Conservation (phyloP, 2,888 invertebrate genomes). For the Onthophagus sagittarius region DNA sequence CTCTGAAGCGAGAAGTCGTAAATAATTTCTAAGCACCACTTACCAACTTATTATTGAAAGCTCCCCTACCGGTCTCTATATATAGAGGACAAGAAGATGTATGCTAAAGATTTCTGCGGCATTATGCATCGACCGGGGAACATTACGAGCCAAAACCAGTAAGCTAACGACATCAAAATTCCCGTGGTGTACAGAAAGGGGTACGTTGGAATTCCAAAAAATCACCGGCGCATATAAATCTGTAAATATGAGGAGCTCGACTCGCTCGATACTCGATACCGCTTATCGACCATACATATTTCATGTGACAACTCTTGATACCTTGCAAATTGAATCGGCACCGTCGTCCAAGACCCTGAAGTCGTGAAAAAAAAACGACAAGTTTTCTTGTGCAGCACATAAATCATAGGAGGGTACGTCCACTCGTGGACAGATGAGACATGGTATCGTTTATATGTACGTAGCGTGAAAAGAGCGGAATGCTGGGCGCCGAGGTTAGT, state of each 20-base stretch:
- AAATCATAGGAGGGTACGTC: slow-evolving; percentile 8
- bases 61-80: background rate
- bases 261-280: background rate
- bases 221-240: background rate
- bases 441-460: slow-evolving; percentile 10
- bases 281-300: slow-evolving; percentile 6
- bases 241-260: background rate
- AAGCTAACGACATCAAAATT: background rate
- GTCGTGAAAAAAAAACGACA: background rate
- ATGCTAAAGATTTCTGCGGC: background rate
- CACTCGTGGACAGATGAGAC: slow-evolving; percentile 9
- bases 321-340: slow-evolving; percentile 11
- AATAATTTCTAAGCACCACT: background rate
- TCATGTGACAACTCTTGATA: slow-evolving; percentile 10
- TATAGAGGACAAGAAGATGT: background rate
- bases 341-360: slow-evolving; percentile 2
- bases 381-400: background rate
- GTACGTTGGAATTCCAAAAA: background rate
- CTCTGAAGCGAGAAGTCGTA: background rate
- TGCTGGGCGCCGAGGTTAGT: background rate
- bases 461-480: slow-evolving; percentile 6
- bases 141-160: background rate
- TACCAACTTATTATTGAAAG: background rate
- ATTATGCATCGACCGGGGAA: background rate
- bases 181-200: background rate